Conservation (phyloP, 2,888 invertebrate genomes). For the Resseliella maxima region DNA sequence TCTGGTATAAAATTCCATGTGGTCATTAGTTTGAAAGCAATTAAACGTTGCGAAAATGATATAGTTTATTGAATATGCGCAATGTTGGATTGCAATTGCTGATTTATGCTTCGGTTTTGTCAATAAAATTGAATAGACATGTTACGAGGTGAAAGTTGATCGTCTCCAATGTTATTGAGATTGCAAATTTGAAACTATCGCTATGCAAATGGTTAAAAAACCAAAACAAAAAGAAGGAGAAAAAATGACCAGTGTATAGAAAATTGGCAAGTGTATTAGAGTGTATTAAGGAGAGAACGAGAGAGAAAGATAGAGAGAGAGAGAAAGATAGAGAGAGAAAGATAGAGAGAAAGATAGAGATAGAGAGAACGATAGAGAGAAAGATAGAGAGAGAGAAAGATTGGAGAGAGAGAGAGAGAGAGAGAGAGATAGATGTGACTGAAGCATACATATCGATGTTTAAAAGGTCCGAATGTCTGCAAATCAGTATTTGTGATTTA, state of each 20-base stretch:
- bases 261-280: not conserved
- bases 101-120: conserved; percentile 16
- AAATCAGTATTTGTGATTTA: not conserved
- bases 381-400: no score
- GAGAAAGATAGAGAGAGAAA: no score
- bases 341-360: no score
- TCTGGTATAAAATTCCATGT: not conserved
- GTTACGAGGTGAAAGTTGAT: conserved; percentile 28
- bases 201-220: no score
- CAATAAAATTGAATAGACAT: not conserved
- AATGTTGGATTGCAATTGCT: not conserved
- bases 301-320: not conserved
- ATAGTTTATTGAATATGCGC: not conserved
- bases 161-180: not conserved
- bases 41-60: conserved; percentile 16
- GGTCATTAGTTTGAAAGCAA: conserved; percentile 1
- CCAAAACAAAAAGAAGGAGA: no score
- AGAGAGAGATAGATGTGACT: no score
- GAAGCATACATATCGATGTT: not conserved
- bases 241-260: no score
- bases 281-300: no score
- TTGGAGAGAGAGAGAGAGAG: no score
- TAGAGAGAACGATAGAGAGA: no score
- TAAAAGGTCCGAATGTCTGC: not conserved
- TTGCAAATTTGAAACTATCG: no score